Percentiles rank a stretch among this genome's conserved stretches.
phyloP scores from a whole-genome alignment of 2,113 vertebrate genomes.

The Ochotona curzoniae region DNA sequence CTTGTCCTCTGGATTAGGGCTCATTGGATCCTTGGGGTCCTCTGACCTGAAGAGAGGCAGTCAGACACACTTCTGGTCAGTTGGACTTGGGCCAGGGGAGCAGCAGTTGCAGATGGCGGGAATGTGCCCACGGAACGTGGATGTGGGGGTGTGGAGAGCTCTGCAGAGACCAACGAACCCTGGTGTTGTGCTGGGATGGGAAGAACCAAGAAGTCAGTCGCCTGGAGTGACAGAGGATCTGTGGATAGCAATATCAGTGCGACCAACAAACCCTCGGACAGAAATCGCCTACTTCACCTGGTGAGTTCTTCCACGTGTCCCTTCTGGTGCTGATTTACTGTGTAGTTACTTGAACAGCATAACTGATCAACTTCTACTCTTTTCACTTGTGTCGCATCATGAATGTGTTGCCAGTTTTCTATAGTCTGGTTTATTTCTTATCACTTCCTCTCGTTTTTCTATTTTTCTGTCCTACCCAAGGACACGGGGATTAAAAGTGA shows the following conservation, averaged over 20 bases:
- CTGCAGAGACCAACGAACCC: not conserved
- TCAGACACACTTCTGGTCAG: not conserved
- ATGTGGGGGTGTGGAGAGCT: rapidly evolving
- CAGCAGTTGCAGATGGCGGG: rapidly evolving
- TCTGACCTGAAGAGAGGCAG: not conserved
- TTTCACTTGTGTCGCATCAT: not conserved
- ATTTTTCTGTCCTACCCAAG: not conserved
- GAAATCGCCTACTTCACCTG: not conserved
- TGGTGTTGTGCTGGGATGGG: not conserved
- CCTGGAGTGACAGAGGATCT: not conserved
- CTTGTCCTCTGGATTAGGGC: not conserved
- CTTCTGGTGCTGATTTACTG: not conserved
- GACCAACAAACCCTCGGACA: not conserved
- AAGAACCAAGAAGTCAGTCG: not conserved
- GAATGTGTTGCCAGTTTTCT: not conserved
- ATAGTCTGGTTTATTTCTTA: not conserved
- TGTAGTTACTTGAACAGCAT: not conserved
- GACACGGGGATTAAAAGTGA: not conserved
- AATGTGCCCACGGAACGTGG: too few species aligned
- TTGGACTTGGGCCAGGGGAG: not conserved
- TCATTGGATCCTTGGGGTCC: not conserved
- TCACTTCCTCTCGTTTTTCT: not conserved
- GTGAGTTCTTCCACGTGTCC: not conserved
- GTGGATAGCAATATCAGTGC: not conserved
- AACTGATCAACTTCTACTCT: not conserved